Percentiles rank a stretch among this genome's conserved stretches.
Evolutionary conservation across 35 echinoderm and acorn worm species (phyloP).

Genomic region (Hemicentrotus pulcherrimus): DNA sequence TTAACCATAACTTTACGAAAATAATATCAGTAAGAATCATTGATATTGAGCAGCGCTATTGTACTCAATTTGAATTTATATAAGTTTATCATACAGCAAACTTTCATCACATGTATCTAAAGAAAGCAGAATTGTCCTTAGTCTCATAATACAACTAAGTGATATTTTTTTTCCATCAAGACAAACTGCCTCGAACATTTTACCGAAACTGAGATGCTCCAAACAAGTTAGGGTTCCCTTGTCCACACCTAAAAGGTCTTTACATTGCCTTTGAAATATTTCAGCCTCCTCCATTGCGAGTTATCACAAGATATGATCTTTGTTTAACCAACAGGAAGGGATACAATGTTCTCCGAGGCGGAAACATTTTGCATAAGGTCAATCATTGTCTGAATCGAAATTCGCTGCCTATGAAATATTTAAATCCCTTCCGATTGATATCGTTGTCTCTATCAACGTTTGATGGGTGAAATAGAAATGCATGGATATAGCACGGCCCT

Average conservation of each 20-base stretch:
- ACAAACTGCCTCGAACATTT: too few species aligned
- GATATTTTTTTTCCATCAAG: too few species aligned
- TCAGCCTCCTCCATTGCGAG: background rate
- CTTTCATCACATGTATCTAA: background rate
- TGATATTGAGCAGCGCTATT: too few species aligned
- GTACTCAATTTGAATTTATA: too few species aligned
- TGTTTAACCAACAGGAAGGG: background rate
- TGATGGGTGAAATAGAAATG: background rate
- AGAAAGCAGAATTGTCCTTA: background rate
- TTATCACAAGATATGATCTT: background rate
- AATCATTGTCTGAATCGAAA: background rate
- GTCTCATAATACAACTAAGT: background rate
- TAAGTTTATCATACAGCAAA: background rate
- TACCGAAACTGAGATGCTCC: background rate
- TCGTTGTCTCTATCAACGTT: slow-evolving; percentile 6
- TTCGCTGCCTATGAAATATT: background rate
- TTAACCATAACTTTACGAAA: too few species aligned
- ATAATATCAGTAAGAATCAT: too few species aligned
- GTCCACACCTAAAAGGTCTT: background rate
- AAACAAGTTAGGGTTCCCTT: background rate
- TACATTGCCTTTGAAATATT: background rate
- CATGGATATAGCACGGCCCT: background rate
- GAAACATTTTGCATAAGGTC: slow-evolving; percentile 7
- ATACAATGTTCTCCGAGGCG: background rate
- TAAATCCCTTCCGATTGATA: background rate